A percentile compares a stretch with the other conserved stretches of the same genome.
These are phyloP conservation scores for Melangyna quadrimaculata DNA, from an alignment of 2,888 invertebrate species.

Conservation along the genomic window DNA sequence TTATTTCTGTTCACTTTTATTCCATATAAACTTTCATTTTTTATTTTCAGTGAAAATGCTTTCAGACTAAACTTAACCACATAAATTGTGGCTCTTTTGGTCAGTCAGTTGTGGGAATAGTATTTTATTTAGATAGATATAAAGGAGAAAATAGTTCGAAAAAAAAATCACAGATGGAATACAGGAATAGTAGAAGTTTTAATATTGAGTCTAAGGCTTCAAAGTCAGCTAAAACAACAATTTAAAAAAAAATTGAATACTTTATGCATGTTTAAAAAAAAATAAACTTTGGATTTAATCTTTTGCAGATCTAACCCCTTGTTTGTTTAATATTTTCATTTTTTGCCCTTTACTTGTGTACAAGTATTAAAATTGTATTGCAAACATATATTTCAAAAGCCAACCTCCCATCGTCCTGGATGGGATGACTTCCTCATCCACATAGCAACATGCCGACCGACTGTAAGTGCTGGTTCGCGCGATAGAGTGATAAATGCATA, in stretches of 20 bases:
- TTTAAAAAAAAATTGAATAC: background rate
- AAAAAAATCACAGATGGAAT: background rate
- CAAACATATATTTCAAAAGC: constrained; percentile 42
- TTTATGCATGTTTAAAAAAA: background rate
- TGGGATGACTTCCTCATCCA: background rate
- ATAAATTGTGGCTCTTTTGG: constrained; percentile 43
- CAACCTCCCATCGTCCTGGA: background rate
- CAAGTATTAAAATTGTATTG: constrained; percentile 34
- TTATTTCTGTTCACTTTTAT: background rate
- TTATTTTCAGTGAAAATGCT: constrained; percentile 60
- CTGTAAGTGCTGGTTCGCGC: background rate
- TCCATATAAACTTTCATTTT: constrained; percentile 14
- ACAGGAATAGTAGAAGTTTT: background rate
- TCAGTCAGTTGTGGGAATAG: constrained; percentile 11
- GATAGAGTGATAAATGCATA: constrained; percentile 19
- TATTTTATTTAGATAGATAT: background rate
- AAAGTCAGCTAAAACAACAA: background rate
- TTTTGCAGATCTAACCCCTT: constrained; percentile 18
- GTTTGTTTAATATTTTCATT: constrained; percentile 38
- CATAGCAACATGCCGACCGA: constrained; percentile 10
- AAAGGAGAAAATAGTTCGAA: background rate
- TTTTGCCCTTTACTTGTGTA: constrained; percentile 1
- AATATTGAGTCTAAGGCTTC: constrained; percentile 30
- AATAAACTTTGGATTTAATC: background rate
- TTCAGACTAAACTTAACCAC: constrained; percentile 51